Percentiles rank a stretch among this genome's conserved stretches.
Evolutionary conservation across 2,113 vertebrate species (phyloP).

Genomic region (Leuciscus idus): DNA sequence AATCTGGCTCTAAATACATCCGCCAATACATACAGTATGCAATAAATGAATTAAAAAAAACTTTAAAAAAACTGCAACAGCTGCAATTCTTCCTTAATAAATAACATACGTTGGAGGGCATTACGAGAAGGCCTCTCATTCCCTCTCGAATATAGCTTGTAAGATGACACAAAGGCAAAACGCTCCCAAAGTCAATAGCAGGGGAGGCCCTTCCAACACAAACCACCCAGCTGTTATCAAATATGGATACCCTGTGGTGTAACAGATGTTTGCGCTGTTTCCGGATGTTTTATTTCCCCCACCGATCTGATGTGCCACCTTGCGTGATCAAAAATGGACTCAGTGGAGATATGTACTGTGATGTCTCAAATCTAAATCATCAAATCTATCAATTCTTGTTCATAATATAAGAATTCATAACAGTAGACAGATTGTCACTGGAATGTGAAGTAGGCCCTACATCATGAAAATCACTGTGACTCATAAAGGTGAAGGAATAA

Average conservation of each 20-base stretch:
- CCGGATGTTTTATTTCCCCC: slow-evolving; percentile 36
- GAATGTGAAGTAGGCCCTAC: not conserved
- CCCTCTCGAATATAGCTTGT: slow-evolving; percentile 17
- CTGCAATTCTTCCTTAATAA: slow-evolving; percentile 35
- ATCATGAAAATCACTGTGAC: slow-evolving; percentile 5
- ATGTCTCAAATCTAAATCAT: not conserved
- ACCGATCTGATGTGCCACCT: slow-evolving; percentile 5
- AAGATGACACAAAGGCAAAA: slow-evolving; percentile 34
- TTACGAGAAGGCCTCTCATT: not conserved
- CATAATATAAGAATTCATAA: not conserved
- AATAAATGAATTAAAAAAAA: not conserved
- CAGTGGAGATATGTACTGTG: slow-evolving; percentile 46
- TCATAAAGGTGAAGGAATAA: slow-evolving; percentile 13
- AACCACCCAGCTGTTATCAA: slow-evolving; percentile 32
- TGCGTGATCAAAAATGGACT: slow-evolving; percentile 38
- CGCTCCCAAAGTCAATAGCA: slow-evolving; percentile 39
- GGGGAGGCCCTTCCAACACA: slow-evolving; percentile 40
- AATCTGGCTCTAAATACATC: slow-evolving; percentile 4
- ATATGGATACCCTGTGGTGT: slow-evolving; percentile 35
- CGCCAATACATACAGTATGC: slow-evolving; percentile 7
- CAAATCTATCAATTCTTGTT: slow-evolving; percentile 12
- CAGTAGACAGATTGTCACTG: not conserved
- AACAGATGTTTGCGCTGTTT: slow-evolving; percentile 40
- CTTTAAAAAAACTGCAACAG: not conserved
- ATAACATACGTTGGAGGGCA: not conserved